A percentile compares a stretch with the other conserved stretches of the same genome.
These are phyloP conservation scores for Ophiothrix spiculata DNA, from an alignment of 35 echinoderm and acorn worm genomes.

Conservation along the genomic window DNA sequence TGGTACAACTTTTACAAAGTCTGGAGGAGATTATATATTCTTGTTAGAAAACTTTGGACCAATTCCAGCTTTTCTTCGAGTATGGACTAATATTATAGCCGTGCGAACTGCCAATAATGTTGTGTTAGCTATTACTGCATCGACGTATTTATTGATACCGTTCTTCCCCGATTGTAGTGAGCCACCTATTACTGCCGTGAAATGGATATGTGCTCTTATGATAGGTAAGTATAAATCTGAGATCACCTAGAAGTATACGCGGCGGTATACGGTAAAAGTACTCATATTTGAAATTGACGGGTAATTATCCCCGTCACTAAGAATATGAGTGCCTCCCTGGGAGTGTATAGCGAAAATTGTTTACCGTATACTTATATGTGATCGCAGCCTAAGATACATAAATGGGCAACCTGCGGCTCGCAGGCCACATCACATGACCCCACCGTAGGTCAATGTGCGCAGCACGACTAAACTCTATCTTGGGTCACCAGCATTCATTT, in stretches of 20 bases:
- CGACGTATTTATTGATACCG: slow-evolving; percentile 54
- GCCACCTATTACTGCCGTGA: neutral
- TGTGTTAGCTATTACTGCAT: slow-evolving; percentile 67
- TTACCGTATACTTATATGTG: neutral
- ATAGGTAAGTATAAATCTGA: slow-evolving; percentile 18
- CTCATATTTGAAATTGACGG: neutral
- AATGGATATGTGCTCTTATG: slow-evolving; percentile 21
- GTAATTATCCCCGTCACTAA: neutral
- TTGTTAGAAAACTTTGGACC: slow-evolving; percentile 59
- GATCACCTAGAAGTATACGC: neutral
- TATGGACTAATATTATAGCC: slow-evolving; percentile 72
- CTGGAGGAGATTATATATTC: slow-evolving; percentile 83
- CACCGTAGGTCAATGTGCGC: no score
- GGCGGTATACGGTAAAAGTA: neutral
- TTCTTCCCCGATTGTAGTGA: slow-evolving; percentile 38
- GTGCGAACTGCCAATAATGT: slow-evolving; percentile 54
- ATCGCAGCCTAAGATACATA: no score
- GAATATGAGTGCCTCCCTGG: neutral
- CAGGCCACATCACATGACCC: no score
- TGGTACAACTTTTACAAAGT: slow-evolving; percentile 67
- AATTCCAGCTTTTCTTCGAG: slow-evolving; percentile 62
- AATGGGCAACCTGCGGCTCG: no score
- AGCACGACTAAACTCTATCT: no score
- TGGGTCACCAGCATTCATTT: no score
- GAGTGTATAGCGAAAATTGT: neutral